Evolutionary conservation across 2,797 vertebrate species (phyloP).

Genomic region (Mormyrops boulengeri): DNA sequence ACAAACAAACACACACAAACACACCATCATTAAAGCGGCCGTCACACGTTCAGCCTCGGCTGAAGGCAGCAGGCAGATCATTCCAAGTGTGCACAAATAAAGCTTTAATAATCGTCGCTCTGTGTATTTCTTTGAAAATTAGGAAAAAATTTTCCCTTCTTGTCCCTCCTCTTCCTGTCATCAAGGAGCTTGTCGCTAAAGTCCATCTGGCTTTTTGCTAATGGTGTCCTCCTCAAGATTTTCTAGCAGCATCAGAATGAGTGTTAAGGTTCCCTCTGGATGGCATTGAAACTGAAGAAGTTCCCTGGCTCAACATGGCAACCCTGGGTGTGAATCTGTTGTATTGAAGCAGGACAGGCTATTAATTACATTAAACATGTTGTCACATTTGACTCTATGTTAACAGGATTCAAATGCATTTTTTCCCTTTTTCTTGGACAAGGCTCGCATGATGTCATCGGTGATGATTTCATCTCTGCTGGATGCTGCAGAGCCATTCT

Average conservation of each 20-base stretch:
- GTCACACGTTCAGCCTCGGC: neutral
- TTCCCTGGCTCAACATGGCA: neutral
- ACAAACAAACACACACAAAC: neutral
- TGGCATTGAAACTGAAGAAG: neutral
- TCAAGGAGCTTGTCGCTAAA: neutral
- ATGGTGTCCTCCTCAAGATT: neutral
- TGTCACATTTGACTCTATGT: neutral
- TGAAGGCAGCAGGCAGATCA: conserved; percentile 30
- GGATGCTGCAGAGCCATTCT: neutral
- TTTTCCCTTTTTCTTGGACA: neutral
- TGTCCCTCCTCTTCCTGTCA: neutral
- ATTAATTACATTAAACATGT: neutral
- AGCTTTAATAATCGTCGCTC: conserved; percentile 23
- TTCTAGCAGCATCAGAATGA: neutral
- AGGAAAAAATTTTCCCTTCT: neutral
- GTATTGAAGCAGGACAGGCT: neutral
- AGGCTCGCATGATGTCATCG: conserved; percentile 36
- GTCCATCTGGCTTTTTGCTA: neutral
- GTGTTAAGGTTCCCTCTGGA: neutral
- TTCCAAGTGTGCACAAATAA: conserved; percentile 15
- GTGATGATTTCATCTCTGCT: neutral
- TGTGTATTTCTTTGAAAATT: neutral
- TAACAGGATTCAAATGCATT: neutral
- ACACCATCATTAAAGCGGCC: neutral
- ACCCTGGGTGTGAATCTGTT: neutral